Evolutionary conservation across 2,113 vertebrate species (phyloP).

Genomic region (Lamprotornis superbus): DNA sequence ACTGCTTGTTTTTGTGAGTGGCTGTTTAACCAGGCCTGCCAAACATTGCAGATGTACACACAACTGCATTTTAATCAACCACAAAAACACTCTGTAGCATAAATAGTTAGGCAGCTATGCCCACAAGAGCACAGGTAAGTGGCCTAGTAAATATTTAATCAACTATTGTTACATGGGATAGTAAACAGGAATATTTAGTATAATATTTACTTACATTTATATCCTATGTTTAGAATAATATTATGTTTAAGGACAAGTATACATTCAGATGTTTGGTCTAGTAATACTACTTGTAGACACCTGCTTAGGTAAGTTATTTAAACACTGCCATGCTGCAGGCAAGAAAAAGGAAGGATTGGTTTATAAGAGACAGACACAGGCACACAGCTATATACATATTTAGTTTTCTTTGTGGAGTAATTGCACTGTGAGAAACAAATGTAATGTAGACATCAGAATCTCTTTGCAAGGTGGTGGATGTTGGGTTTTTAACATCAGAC

Average conservation of each 20-base stretch:
- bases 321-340: neutral
- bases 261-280: neutral
- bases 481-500: neutral
- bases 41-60: neutral
- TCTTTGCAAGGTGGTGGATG: neutral
- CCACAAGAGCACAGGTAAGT: conserved; percentile 50
- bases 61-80: conserved; percentile 44
- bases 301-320: conserved; percentile 1
- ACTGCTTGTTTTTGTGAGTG: neutral
- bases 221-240: conserved; percentile 1
- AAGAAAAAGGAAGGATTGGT: neutral
- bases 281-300: neutral
- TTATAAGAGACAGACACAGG: neutral
- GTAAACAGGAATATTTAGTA: conserved; percentile 55
- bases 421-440: neutral
- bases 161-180: neutral
- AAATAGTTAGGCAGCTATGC: neutral
- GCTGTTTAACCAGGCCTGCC: conserved; percentile 14
- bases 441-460: neutral
- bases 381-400: neutral
- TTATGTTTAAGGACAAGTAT: neutral
- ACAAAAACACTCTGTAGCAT: conserved; percentile 4
- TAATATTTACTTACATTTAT: conserved; percentile 46
- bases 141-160: conserved; percentile 60
- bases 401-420: neutral